Conservation (phyloP, 1,140 invertebrate genomes). For the Magallana ariakensis region DNA sequence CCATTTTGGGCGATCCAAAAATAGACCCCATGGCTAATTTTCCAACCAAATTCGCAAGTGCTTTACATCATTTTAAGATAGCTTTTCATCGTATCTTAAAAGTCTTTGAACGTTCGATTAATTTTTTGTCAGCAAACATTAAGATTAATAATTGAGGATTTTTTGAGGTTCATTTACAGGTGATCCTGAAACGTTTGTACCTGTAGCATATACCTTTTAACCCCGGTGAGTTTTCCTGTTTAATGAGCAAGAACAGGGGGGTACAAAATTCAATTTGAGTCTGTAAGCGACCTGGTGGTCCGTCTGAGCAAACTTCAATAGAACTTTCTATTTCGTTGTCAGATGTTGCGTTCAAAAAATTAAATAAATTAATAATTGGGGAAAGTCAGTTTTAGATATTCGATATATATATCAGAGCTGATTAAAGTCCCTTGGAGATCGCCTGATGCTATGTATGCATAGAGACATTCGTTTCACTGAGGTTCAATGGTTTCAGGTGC, state of each 20-base stretch:
- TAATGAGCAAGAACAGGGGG: background rate
- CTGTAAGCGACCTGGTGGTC: background rate
- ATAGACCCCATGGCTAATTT: constrained; percentile 13
- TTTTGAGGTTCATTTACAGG: background rate
- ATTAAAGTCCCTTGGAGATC: background rate
- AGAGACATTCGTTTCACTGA: background rate
- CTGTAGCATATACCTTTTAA: constrained; percentile 5
- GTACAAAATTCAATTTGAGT: background rate
- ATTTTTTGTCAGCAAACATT: background rate
- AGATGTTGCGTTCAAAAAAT: background rate
- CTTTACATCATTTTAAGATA: background rate
- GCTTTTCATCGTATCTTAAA: background rate
- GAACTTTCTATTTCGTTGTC: background rate
- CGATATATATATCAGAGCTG: background rate
- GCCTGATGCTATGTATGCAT: too few relatives aligned
- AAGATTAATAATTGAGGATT: constrained; percentile 2
- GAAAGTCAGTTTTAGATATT: background rate
- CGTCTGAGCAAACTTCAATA: background rate
- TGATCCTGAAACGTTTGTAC: background rate
- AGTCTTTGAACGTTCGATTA: background rate
- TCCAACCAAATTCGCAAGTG: background rate
- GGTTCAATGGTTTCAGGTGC: background rate
- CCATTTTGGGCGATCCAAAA: constrained; percentile 12
- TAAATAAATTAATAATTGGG: constrained; percentile 23
- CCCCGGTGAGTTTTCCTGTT: background rate